These are phyloP conservation scores for Cosmorhoe ocellata DNA, from an alignment of 2,888 invertebrate genomes.

Conservation along the genomic window DNA sequence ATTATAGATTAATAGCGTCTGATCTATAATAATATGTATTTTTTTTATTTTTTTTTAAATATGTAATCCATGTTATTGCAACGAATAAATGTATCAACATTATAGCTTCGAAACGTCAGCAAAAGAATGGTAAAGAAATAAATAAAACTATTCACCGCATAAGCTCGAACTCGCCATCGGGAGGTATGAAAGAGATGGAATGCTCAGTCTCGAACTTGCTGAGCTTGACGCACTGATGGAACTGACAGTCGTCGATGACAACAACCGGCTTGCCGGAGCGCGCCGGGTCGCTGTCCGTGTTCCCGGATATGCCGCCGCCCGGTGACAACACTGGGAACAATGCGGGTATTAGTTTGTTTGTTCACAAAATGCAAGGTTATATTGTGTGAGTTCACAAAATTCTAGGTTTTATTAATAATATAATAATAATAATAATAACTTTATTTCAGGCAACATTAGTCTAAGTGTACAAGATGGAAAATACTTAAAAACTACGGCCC, in stretches of 20 bases:
- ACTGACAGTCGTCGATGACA: slow-evolving; percentile 99
- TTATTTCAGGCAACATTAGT: too few species aligned
- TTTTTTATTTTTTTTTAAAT: too few species aligned
- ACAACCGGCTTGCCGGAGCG: slow-evolving; percentile 98
- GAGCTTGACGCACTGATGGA: slow-evolving; percentile 99
- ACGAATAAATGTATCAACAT: too few species aligned
- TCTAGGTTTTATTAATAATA: not conserved
- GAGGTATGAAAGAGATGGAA: slow-evolving; percentile 99
- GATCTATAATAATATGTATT: too few species aligned
- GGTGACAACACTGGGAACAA: slow-evolving; percentile 27
- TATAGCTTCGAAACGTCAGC: too few species aligned
- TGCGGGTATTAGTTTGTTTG: too few species aligned
- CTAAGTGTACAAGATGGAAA: too few species aligned
- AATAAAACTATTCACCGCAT: too few species aligned
- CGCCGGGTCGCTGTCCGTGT: slow-evolving; percentile 89
- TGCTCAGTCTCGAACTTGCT: slow-evolving; percentile 99
- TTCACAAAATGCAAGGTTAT: not conserved
- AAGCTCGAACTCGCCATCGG: slow-evolving; percentile 99
- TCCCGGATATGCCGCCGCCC: slow-evolving; percentile 84
- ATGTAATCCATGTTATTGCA: too few species aligned
- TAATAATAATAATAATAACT: not conserved
- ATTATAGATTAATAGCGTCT: too few species aligned
- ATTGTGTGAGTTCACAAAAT: not conserved
- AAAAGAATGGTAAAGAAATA: too few species aligned
- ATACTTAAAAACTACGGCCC: too few species aligned